Percentiles rank a stretch among this genome's conserved stretches.
Evolutionary conservation across 2,113 vertebrate genomes (phyloP).

Genomic region (Galeopterus variegatus): DNA sequence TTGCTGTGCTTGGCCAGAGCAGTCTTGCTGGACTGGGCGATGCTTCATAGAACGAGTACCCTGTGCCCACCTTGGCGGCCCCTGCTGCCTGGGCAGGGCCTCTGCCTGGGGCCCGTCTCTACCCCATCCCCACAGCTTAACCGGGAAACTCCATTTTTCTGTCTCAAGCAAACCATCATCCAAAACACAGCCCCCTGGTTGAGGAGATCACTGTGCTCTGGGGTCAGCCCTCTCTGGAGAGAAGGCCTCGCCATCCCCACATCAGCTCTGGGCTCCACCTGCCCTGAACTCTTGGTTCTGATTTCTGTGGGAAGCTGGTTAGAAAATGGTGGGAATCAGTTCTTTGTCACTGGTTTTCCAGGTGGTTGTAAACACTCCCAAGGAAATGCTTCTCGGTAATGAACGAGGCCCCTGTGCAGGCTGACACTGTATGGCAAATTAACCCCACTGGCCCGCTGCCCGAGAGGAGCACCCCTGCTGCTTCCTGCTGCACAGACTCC

Average conservation of each 20-base stretch:
- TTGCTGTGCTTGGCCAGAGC: neutral
- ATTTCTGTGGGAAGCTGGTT: neutral
- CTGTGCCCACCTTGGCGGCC: rapidly evolving
- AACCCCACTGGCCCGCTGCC: neutral
- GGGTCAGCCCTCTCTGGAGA: neutral
- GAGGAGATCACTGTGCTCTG: neutral
- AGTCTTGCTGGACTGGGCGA: neutral
- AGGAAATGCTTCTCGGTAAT: slow-evolving; percentile 57
- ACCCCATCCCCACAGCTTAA: neutral
- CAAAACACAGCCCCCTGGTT: neutral
- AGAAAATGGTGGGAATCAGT: neutral
- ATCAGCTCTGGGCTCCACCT: neutral
- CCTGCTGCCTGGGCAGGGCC: neutral
- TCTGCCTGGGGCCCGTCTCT: neutral
- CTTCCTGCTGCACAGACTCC: neutral
- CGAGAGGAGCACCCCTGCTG: neutral
- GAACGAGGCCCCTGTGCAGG: slow-evolving; percentile 7
- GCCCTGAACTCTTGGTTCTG: neutral
- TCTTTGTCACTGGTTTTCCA: slow-evolving; percentile 54
- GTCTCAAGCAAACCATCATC: neutral
- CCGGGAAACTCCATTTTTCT: neutral
- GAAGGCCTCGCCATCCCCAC: neutral
- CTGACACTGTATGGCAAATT: slow-evolving; percentile 28
- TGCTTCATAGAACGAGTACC: too few relatives aligned
- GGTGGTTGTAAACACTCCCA: slow-evolving; percentile 48